Percentiles rank a stretch among this genome's conserved stretches.
Evolutionary conservation across 2,888 invertebrate species (phyloP).

Genomic region (Linnaemya tessellans): DNA sequence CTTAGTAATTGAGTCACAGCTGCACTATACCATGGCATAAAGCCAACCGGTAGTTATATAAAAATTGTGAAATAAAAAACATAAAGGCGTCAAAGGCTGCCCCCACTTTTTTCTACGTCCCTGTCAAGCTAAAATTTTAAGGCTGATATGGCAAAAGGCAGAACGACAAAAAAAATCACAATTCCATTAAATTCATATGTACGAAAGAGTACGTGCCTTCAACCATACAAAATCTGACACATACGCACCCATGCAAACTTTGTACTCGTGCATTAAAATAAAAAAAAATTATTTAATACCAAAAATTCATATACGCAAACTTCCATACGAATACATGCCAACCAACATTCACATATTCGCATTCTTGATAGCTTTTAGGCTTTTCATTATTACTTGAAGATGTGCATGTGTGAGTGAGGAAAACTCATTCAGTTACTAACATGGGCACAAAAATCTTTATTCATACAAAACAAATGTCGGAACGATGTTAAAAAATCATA

Average conservation of each 20-base stretch:
- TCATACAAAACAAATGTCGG: slow-evolving; percentile 43
- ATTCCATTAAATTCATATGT: slow-evolving; percentile 69
- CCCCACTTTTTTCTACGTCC: not conserved
- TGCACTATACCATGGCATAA: too few species aligned
- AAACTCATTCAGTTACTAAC: not conserved
- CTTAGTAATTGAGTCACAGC: too few species aligned
- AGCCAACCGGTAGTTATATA: not conserved
- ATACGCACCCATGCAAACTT: slow-evolving; percentile 63
- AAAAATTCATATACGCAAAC: slow-evolving; percentile 12
- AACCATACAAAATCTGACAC: slow-evolving; percentile 63
- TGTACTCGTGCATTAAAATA: slow-evolving; percentile 34
- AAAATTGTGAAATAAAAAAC: too few species aligned
- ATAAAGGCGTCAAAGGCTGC: too few species aligned
- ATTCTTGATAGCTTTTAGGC: slow-evolving; percentile 37
- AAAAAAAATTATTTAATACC: slow-evolving; percentile 36
- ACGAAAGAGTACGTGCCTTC: slow-evolving; percentile 63
- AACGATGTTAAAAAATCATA: slow-evolving; percentile 62
- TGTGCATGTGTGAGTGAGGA: not conserved
- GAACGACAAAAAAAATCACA: slow-evolving; percentile 37
- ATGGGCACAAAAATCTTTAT: slow-evolving; percentile 12
- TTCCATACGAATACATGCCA: not conserved
- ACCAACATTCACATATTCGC: too few species aligned
- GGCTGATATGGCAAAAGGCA: slow-evolving; percentile 2
- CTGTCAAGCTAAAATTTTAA: slow-evolving; percentile 38
- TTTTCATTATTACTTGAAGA: slow-evolving; percentile 29